Base-by-base conservation (phyloP, 2,888 invertebrate species). In the Labia minor region DNA sequence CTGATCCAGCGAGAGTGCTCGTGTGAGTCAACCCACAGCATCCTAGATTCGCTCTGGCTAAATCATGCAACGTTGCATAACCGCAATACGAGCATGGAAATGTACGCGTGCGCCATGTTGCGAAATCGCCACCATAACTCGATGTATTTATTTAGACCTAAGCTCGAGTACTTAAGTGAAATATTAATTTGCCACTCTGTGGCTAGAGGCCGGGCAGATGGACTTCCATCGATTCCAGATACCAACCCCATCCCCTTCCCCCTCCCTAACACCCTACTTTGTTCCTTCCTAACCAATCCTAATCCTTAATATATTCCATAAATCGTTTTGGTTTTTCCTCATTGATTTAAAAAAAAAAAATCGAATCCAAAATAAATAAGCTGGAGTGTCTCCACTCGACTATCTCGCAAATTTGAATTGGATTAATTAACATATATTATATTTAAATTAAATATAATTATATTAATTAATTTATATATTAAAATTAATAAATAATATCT, bases 11-110 rank as follows among this genome's bases (percentile, higher is more conserved):
- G 49, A 49, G 49, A 49, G 49, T 49, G 49, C n/a, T 49, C 16
- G 49, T 49, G 49, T 49, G 49, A 49, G 49, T 49, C 49, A 49
- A 49, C 49, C 49, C 49, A 49, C 49, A 49, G 49, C 49, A 49
- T 49, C 49, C 49, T 49, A 49, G 49, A 49, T 49, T 49, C 49
- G 49, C 16, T 49, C 49, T 49, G 49, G 49, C 49, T 49, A 49
- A 49, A 49, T 49, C 49, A 49, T 49, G 49, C 49, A 49, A 49
- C 49, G 49, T 49, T 49, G 49, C 49, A 49, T 49, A 49, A 49
- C 49, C 49, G 49, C 49, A 49, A 49, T 49, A 49, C 49, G 49
- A 49, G 49, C 49, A 49, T 49, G 49, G 49, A 49, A 49, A 49
- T 49, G n/a, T 49, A 49, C 49, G 49, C 49, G 49, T 49, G 49